Evolutionary conservation across 92 coral and sea anemone genomes (phyloP), one percentile per base, ranked within the genome.

Genomic region (Galaxea fascicularis): DNA sequence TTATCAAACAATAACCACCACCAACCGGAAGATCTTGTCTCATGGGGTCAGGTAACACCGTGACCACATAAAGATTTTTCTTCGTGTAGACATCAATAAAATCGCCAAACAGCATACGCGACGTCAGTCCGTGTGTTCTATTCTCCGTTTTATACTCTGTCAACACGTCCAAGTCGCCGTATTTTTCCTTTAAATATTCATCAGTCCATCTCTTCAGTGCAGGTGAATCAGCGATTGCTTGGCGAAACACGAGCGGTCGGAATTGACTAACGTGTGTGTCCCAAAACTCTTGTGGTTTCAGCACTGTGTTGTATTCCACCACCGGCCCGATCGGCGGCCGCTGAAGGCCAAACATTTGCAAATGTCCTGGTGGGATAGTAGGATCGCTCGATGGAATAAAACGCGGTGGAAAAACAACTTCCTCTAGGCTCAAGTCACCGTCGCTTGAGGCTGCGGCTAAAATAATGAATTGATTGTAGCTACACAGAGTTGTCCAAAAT

Each of bases 21-120:
- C 78, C 31, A 72, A 96, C 99, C 90, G 95, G 98, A 4, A 96
- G 95, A 49, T 96, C 98, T 73, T 89, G 83, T 67, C 98, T 83
- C 99, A 96, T 96, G 0, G 99, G 99, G 74, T 96, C 99, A 4
- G 99, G 99, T 60, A 96, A 82, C 10, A 96, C 95, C 0, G 99
- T 96, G 30, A 96, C 99, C 16, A 95, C 90, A 77, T 96, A 96
- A 9, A 96, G 86, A 74, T 94, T 93, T n/a, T 85, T 89, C 73
- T 87, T 84, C 27, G 66, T 63, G 65, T 96, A 96, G 41, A 58
- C 60, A 47, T 95, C 94, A 28, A 96, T 75, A 83, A 96, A 96
- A 87, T 92, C 94, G 24, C 91, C 85, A 27, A 96, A 74, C n/a
- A 90, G 75, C 85, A 93, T 60, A 1, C 99, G 83, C 20, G 86